Base-by-base conservation (phyloP, 2,113 vertebrate species). In the Phyllostomus hastatus region DNA sequence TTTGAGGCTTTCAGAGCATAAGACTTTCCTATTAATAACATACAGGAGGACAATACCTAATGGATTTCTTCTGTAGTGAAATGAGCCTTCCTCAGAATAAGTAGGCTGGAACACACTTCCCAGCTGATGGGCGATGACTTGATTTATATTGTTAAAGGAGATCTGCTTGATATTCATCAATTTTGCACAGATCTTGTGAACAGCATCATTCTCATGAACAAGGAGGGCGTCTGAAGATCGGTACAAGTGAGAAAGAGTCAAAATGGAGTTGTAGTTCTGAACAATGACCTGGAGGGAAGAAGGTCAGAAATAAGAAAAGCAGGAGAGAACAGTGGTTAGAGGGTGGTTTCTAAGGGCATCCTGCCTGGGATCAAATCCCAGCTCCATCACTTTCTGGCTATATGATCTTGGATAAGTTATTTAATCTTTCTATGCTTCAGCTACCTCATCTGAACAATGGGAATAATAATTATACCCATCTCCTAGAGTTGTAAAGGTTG, bases 201-300 rank as follows among this genome's bases (percentile, higher is more conserved):
- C 93, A 0, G 98, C 98, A 97, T 99, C 99, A 3, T 99, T 99
- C 96, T 99, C 99, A 11, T 99, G 99, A 88, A 99, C 98, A 95
- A 99, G 98, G 41, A 99, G 98, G 54, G 99, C 99, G n/a, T 99
- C 99, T 5, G 99, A 99, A 64, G 99, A 99, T 93, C 98, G 98
- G 98, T 99, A 99, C 80, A 99, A 98, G 91, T 98, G 99, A 38
- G 99, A 99, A 81, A 99, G 98, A 0, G 99, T 99, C 98, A 99
- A 98, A 97, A 99, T 97, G 0, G 99, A 99, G 97, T 99, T 99
- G 98, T 99, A 99, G 98, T 99, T 99, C 98, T 99, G 99, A 93
- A 99, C 99, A 38, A 99, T 99, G 83, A 99, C 99, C 99, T 99
- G 97, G 91, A 97, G 70, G 86, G 90, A 64, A 35, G 76, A 72